Base-by-base conservation (phyloP, 1,140 invertebrate genomes). In the Cephus cinctus region DNA sequence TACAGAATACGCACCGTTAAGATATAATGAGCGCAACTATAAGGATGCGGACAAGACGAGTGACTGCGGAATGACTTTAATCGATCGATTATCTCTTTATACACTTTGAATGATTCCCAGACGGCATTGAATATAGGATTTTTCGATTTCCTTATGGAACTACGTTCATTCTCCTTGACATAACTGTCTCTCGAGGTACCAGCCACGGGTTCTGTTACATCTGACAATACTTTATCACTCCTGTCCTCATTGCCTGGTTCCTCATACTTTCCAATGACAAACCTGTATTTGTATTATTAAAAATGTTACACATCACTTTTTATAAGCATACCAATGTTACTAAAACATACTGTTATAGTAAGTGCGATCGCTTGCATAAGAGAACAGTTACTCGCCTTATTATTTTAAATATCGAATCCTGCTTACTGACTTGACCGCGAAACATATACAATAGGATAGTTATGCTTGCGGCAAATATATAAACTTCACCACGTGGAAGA, bases 381-480 rank as follows among this genome's bases (percentile, higher is more conserved):
- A n/a, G 22, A 19, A 42, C 12, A 12, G 27, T 30, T 18, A 57
- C 20, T 53, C 65, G 83, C 82, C 78, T 81, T 23, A 87, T 65
- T 43, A 88, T 72, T 48, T 78, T 80, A 68, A 83, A 87, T 57
- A 87, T 80, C 19, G 83, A 80, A 67, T 87, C 85, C 30, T 71
- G 68, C 39, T 78, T 76, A 32, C 63, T 63, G 5, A 54, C 52
- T 51, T 75, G 80, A 15, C 73, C 71, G 40, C 81, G 80, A 59
- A 77, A 86, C 19, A 81, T 78, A 50, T 83, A 83, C 1, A 86
- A 56, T 34, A 87, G 65, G 8, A 78, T 59, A 25, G 84, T 74
- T 54, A 83, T 80, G 36, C 83, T 82, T 6, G 61, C 43, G 4
- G 81, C 78, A 74, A 86, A 87, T 43, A 88, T 84, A 14, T 81